phyloP scores from a whole-genome alignment of 1,140 invertebrate genomes.

The Drosophila fuyamai region DNA sequence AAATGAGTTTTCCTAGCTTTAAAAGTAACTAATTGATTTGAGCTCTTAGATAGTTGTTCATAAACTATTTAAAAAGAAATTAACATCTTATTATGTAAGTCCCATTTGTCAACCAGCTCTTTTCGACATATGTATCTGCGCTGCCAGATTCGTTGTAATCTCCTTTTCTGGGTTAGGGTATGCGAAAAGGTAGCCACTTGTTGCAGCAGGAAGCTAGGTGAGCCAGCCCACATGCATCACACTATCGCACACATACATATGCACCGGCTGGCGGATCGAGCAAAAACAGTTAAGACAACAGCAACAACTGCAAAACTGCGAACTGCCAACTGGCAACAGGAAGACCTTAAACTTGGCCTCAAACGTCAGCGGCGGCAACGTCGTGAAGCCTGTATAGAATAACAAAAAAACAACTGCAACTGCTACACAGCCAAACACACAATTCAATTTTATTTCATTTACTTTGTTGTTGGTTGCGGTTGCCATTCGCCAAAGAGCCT shows the following conservation, averaged over 20 bases:
- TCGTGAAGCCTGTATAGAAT: constrained; percentile 56
- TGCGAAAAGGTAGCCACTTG: constrained; percentile 73
- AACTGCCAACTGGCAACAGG: constrained; percentile 77
- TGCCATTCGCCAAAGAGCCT: constrained; percentile 67
- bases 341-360: constrained; percentile 80
- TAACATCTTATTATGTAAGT: not conserved
- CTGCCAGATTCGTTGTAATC: not conserved
- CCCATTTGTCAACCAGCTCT: constrained; percentile 5
- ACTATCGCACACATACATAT: constrained; percentile 36
- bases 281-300: constrained; percentile 81
- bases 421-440: constrained; percentile 73
- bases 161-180: constrained; percentile 39
- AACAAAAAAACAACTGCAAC: constrained; percentile 49
- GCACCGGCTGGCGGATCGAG: constrained; percentile 46
- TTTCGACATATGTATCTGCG: constrained; percentile 7
- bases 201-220: constrained; percentile 65
- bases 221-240: constrained; percentile 68
- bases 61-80: not conserved
- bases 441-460: constrained; percentile 83
- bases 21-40: no score
- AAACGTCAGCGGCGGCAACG: constrained; percentile 69
- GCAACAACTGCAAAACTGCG: constrained; percentile 58
- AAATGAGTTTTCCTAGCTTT: no score
- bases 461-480: constrained; percentile 67
- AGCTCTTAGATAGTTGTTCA: no score